Conservation (phyloP, 2,797 vertebrate species). For the Molothrus aeneus region DNA sequence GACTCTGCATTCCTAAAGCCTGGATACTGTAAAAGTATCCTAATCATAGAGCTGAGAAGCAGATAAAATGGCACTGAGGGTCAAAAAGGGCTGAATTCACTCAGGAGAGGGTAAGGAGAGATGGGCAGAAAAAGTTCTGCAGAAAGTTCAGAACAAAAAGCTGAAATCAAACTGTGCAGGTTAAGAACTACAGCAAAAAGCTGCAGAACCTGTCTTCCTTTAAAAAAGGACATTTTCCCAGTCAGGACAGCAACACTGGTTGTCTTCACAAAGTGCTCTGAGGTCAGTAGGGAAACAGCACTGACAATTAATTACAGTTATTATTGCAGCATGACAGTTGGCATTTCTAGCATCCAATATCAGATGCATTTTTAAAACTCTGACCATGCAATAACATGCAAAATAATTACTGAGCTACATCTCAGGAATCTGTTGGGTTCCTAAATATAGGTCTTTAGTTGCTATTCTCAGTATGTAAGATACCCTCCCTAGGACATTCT, state of each 20-base stretch:
- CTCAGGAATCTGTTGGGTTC: background rate
- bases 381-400: background rate
- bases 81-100: background rate
- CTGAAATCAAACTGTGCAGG: background rate
- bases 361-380: background rate
- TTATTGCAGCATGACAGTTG: background rate
- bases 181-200: background rate
- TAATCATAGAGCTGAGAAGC: background rate
- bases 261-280: background rate
- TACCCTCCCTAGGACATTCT: background rate
- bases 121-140: background rate
- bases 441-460: background rate
- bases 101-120: background rate
- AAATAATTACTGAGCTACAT: background rate
- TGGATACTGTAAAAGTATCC: background rate
- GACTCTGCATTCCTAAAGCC: background rate
- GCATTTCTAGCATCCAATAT: background rate
- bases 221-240: background rate
- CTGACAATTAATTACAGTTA: background rate
- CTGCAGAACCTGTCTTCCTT: background rate
- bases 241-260: background rate
- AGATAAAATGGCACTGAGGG: background rate
- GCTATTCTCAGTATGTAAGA: background rate
- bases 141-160: background rate
- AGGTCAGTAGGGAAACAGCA: background rate